These are phyloP conservation scores for Nezara viridula DNA, from an alignment of 2,888 invertebrate genomes.

Conservation along the genomic window DNA sequence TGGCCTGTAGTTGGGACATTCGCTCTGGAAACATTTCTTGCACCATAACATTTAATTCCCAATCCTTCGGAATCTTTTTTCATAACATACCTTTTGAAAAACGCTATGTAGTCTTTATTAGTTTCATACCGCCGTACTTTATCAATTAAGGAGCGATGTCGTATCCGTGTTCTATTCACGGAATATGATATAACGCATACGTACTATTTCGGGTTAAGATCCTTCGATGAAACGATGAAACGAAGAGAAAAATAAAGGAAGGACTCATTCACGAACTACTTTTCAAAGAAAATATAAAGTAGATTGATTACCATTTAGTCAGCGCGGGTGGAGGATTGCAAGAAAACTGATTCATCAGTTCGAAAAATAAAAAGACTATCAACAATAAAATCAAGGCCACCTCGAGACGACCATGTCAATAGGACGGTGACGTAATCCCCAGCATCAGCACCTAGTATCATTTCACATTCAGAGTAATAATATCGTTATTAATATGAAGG, in stretches of 20 bases:
- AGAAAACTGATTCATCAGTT: constrained; percentile 10
- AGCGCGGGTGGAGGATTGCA: not conserved
- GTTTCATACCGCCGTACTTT: too few relatives aligned
- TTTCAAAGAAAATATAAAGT: constrained; percentile 19
- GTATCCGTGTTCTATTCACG: too few relatives aligned
- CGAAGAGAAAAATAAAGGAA: not conserved
- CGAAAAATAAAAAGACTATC: constrained; percentile 11
- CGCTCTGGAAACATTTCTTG: too few relatives aligned
- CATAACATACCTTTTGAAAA: too few relatives aligned
- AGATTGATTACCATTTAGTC: not conserved
- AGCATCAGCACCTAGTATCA: not conserved
- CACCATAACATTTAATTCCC: too few relatives aligned
- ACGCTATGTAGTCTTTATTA: too few relatives aligned
- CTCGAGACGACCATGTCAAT: not conserved
- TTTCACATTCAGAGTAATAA: not conserved
- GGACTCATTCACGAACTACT: not conserved
- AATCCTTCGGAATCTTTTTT: too few relatives aligned
- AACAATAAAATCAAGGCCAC: constrained; percentile 7
- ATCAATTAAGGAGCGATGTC: too few relatives aligned
- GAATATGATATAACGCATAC: too few relatives aligned
- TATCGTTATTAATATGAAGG: not conserved
- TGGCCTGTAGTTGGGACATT: too few relatives aligned
- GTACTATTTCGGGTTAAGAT: too few relatives aligned
- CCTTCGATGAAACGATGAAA: not conserved
- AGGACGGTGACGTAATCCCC: not conserved